Evolutionary conservation across 2,888 invertebrate genomes (phyloP).

Genomic region (Spodoptera littoralis): DNA sequence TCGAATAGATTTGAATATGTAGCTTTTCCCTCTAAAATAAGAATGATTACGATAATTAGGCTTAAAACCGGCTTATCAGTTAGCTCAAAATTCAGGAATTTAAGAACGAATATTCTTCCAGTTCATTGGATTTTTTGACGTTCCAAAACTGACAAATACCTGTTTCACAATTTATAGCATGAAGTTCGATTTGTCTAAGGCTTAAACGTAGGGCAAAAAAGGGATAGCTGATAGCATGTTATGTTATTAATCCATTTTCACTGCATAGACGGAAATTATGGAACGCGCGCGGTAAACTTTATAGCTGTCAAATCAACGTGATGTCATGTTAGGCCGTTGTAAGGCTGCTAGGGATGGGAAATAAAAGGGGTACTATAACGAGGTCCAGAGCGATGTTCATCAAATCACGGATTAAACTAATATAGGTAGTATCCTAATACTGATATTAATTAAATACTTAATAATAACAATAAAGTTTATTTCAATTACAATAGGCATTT

Average conservation of each 20-base stretch:
- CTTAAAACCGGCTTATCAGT: constrained; percentile 8
- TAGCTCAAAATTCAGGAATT: constrained; percentile 24
- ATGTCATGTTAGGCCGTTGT: background rate
- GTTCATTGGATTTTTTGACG: constrained; percentile 39
- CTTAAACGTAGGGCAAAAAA: constrained; percentile 9
- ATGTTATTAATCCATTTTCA: too few relatives aligned
- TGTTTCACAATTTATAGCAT: constrained; percentile 18
- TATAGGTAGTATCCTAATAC: too few relatives aligned
- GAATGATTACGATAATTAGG: constrained; percentile 6
- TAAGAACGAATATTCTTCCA: constrained; percentile 30
- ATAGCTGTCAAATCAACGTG: constrained; percentile 37
- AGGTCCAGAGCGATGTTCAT: too few relatives aligned
- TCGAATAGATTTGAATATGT: constrained; percentile 5
- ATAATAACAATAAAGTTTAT: too few relatives aligned
- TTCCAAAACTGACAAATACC: constrained; percentile 16
- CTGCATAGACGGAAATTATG: background rate
- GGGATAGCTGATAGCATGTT: constrained; percentile 18
- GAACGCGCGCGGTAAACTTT: constrained; percentile 28
- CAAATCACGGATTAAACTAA: too few relatives aligned
- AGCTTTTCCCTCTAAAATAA: constrained; percentile 4
- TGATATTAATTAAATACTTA: too few relatives aligned
- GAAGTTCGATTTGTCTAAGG: background rate
- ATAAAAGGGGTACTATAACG: too few relatives aligned
- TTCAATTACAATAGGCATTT: too few relatives aligned
- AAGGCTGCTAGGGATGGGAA: too few relatives aligned